Percentiles rank a stretch among this genome's conserved stretches.
Conservation (phyloP, 2,888 invertebrate species). For the Clunio marinus region DNA sequence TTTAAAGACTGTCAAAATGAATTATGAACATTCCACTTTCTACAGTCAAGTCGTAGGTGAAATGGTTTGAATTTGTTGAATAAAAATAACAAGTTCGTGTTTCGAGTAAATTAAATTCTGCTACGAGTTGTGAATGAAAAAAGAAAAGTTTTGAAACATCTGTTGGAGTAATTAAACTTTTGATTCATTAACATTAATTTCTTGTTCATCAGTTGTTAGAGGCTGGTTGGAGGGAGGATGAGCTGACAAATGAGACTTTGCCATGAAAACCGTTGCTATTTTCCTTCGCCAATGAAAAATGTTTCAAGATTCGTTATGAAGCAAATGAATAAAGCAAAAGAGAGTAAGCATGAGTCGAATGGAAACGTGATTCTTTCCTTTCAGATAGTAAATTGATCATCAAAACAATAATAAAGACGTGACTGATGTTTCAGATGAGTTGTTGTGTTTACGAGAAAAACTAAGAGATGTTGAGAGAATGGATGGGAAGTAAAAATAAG, state of each 20-base stretch:
- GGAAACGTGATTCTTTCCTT: constrained; percentile 34
- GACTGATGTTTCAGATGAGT: constrained; percentile 41
- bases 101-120: constrained; percentile 13
- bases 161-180: constrained; percentile 39
- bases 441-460: constrained; percentile 33
- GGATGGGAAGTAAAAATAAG: too few species aligned
- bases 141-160: constrained; percentile 15
- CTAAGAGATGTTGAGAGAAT: background rate
- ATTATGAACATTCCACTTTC: constrained; percentile 9
- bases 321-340: too few species aligned
- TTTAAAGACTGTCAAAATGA: constrained; percentile 21
- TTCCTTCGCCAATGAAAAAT: too few species aligned
- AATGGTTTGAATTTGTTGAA: too few species aligned
- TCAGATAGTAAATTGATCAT: constrained; percentile 38
- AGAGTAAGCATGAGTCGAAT: constrained; percentile 3
- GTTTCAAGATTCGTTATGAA: too few species aligned
- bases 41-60: background rate
- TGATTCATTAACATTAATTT: constrained; percentile 39
- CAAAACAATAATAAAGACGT: constrained; percentile 40
- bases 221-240: background rate
- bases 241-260: constrained; percentile 18
- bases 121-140: background rate
- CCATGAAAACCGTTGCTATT: too few species aligned
- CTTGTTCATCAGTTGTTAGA: constrained; percentile 8
- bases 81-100: background rate